These are phyloP conservation scores for Vicugna pacos DNA, from an alignment of 2,113 vertebrate genomes.

Conservation along the genomic window DNA sequence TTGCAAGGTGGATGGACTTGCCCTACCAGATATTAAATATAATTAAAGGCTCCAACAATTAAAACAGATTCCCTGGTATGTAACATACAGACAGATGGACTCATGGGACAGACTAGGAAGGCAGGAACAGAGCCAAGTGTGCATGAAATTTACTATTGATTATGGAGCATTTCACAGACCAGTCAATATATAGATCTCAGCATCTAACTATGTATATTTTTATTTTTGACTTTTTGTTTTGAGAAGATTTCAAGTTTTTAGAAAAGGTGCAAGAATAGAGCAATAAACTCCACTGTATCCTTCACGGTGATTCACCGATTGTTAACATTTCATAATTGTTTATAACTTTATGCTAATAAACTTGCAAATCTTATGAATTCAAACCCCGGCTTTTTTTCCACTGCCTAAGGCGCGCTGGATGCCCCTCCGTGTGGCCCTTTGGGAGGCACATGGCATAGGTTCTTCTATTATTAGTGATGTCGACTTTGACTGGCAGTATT, in stretches of 20 bases:
- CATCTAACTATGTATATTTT: constrained; percentile 10
- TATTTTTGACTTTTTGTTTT: constrained; percentile 33
- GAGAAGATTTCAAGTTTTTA: constrained; percentile 17
- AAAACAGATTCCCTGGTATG: not conserved
- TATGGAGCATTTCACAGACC: not conserved
- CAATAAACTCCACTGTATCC: not conserved
- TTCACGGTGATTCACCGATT: not conserved
- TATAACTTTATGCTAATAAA: not conserved
- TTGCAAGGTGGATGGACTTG: not conserved
- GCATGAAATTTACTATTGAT: not conserved
- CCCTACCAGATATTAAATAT: not conserved
- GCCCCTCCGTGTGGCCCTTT: not conserved
- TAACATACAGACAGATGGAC: constrained; percentile 32
- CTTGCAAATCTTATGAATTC: not conserved
- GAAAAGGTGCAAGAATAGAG: not conserved
- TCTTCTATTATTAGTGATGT: not conserved
- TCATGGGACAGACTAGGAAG: not conserved
- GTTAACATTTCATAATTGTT: not conserved
- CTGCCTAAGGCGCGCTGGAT: rapidly evolving
- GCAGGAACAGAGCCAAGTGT: not conserved
- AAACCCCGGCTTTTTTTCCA: not conserved
- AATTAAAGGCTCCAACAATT: constrained; percentile 42
- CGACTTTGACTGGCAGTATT: not conserved
- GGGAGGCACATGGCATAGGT: not conserved
- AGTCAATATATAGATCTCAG: not conserved